Evolutionary conservation across 64 coral and sea anemone genomes (phyloP), one percentile per base, ranked within the genome.

Genomic region (Cladopsammia gracilis): DNA sequence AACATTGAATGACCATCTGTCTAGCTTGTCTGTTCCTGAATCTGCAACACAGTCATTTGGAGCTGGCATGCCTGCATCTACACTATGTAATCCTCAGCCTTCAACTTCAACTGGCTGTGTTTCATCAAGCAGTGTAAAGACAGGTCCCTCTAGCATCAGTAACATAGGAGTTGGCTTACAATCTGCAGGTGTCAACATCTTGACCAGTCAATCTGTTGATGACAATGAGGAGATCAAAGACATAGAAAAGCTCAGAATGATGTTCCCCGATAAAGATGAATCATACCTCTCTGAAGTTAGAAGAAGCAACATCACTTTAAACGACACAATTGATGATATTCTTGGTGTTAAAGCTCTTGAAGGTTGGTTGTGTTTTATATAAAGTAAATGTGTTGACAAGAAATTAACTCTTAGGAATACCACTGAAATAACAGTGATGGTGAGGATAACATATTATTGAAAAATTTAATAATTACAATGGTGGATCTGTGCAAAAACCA

Each of bases 311-410:
- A 70, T 70, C 44, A 86, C 83, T 50, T n/a, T 86, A 23, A 59
- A 86, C 22, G 83, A 86, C 6, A 86, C 83, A 69, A 52, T 86
- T 34, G 0, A 86, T 68, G 83, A 86, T 15, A 86, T 86, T 86
- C 64, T 86, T 61, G 47, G 61, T 16, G 25, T 65, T 13, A n/a
- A 46, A 76, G 73, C 7, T 76, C 19, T 51, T 76, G 48, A 76
- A 47, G 70, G 70, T 61, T 61, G 58, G 58, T 61, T 61, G 10
- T 61, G 58, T 61, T 61, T 61, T 61, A 61, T 18, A 18, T 61
- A 61, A 61, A 12, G 10, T 12, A 61, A 34, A 34, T 34, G 34
- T 34, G 34, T 34, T 34, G 64, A 6, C 18, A 66, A 18, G 64
- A 66, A 66, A 66, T n/a, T 66, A 66, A 66, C 64, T n/a, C 22